A percentile compares a stretch with the other conserved stretches of the same genome.
Conservation (phyloP, 2,113 vertebrate genomes). For the Cromileptes altivelis region DNA sequence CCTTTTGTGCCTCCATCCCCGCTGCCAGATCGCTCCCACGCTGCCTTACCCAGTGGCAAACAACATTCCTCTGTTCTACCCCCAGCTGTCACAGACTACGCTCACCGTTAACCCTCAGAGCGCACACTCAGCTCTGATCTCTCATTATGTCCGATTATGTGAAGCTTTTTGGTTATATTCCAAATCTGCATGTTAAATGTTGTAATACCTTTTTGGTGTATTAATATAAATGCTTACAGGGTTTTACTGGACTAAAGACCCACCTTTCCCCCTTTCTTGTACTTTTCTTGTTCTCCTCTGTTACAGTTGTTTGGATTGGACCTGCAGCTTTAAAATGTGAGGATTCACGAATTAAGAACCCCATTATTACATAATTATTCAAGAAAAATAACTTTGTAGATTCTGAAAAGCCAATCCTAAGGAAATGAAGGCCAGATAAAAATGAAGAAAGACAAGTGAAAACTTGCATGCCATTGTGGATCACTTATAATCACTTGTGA, state of each 20-base stretch:
- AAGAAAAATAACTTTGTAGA: not conserved
- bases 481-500: not conserved
- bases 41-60: slow-evolving; percentile 69
- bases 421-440: not conserved
- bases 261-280: not conserved
- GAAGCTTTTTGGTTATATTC: not conserved
- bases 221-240: not conserved
- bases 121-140: not conserved
- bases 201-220: not conserved
- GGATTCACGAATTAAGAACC: not conserved
- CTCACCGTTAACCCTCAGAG: slow-evolving; percentile 54
- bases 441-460: not conserved
- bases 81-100: slow-evolving; percentile 49
- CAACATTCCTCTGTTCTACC: slow-evolving; percentile 77
- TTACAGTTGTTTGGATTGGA: not conserved
- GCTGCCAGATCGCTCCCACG: slow-evolving; percentile 67
- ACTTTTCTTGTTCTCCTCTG: not conserved
- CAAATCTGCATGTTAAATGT: not conserved
- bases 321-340: not conserved
- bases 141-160: not conserved
- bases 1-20: slow-evolving; percentile 51
- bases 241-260: not conserved
- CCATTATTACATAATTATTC: too few species aligned
- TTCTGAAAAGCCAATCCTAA: slow-evolving; percentile 4
- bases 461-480: not conserved